phyloP scores from a whole-genome alignment of 2,797 vertebrate species.

The Pristis pectinata region DNA sequence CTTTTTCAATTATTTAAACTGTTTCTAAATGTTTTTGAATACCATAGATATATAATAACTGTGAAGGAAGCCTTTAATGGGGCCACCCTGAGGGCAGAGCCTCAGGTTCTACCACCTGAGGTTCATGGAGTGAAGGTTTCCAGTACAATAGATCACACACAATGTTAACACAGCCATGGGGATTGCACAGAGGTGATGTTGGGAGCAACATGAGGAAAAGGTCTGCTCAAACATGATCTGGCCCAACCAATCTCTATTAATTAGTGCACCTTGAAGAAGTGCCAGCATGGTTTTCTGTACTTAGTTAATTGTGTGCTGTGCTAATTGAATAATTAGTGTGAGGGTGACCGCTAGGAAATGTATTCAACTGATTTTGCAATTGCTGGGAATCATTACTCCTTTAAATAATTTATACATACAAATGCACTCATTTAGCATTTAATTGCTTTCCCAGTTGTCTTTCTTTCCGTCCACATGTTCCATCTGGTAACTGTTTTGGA shows the following conservation, averaged over 20 bases:
- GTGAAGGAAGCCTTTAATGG: too few species aligned
- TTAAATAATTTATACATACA: slow-evolving; percentile 30
- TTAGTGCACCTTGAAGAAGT: neutral
- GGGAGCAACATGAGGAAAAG: too few species aligned
- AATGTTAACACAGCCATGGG: too few species aligned
- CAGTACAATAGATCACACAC: too few species aligned
- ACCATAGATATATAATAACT: too few species aligned
- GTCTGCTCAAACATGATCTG: too few species aligned
- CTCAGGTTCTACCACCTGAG: too few species aligned
- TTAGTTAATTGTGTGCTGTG: slow-evolving; percentile 15
- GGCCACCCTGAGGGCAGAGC: too few species aligned
- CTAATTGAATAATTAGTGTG: slow-evolving; percentile 14
- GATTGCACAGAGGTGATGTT: too few species aligned
- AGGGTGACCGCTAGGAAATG: slow-evolving; percentile 19
- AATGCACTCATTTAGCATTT: neutral
- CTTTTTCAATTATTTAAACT: too few species aligned
- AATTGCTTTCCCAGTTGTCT: neutral
- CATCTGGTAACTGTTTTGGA: neutral
- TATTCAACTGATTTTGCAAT: slow-evolving; percentile 21
- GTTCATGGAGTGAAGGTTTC: too few species aligned
- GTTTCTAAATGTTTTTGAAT: too few species aligned
- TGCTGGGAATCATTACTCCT: neutral
- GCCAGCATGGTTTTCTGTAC: neutral
- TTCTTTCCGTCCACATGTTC: neutral
- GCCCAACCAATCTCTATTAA: neutral